phyloP scores from a whole-genome alignment of 2,797 vertebrate species.

The Jordanella pulchra region DNA sequence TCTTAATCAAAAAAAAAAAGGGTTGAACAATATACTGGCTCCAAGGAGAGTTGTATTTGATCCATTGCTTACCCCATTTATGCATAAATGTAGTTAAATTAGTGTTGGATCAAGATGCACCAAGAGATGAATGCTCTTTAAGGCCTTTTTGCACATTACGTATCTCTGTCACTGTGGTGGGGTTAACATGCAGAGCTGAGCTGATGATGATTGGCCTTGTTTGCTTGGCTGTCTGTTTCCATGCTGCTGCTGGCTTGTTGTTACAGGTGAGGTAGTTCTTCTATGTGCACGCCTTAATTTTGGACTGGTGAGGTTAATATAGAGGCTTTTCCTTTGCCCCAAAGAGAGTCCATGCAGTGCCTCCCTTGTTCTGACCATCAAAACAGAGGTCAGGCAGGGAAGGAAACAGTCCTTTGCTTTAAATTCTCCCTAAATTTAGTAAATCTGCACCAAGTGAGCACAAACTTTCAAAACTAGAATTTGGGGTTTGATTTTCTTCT shows the following conservation, averaged over 20 bases:
- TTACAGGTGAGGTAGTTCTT: constrained; percentile 53
- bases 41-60: background rate
- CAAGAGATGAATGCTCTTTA: background rate
- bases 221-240: constrained; percentile 52
- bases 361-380: constrained; percentile 65
- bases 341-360: constrained; percentile 71
- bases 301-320: constrained; percentile 67
- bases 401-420: constrained; percentile 34
- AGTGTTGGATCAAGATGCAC: background rate
- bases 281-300: constrained; percentile 13
- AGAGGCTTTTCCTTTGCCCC: constrained; percentile 30
- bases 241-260: constrained; percentile 69
- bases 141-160: background rate
- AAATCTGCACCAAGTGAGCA: constrained; percentile 8
- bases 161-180: constrained; percentile 42
- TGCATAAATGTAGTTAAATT: background rate
- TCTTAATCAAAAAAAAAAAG: background rate
- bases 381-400: constrained; percentile 71
- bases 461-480: constrained; percentile 21
- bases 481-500: constrained; percentile 43
- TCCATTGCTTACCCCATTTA: background rate
- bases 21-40: background rate
- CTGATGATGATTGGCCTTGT: constrained; percentile 34
- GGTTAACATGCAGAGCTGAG: constrained; percentile 73
- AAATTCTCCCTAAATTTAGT: constrained; percentile 23